Base-by-base conservation (phyloP, 2,113 vertebrate species). In the Neogobius melanostomus region DNA sequence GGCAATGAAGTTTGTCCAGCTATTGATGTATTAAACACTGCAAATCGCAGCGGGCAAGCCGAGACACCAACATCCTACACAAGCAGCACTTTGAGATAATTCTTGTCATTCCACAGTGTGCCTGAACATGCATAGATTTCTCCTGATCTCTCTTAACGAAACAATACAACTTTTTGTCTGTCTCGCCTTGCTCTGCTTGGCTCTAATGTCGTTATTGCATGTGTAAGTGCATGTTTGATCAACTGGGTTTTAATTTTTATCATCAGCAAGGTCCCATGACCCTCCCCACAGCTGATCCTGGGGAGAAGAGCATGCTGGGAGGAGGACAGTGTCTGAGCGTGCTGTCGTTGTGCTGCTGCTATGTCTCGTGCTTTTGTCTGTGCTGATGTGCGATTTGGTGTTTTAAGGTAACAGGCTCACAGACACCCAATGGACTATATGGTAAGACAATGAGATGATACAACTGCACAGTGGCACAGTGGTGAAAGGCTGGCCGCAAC, bases 41-140 rank as follows among this genome's bases (percentile, higher is more conserved):
- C 36, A 66, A 53, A 50, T 66, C 0, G 15, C 10, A 1, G 47
- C 9, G 66, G 77, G 76, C 91, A 87, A 85, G 91, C 81, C 4
- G 48, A 78, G 82, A 85, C 92, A 76, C 72, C 86, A 71, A 11
- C 80, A 53, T 78, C 81, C 82, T 73, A 69, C 75, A 74, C 64
- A 72, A 68, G 64, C 53, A 42, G 46, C 71, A 69, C 76, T 81
- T 80, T 80, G 65, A 72, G 62, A 71, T 71, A 77, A 91, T 93
- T 92, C 91, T 82, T 86, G 45, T 91, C 91, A 92, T 94, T 89
- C 93, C 91, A 81, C 75, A 76, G 71, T 89, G 56, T 89, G 90
- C 91, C 85, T 84, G 70, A 82, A 91, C 83, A 88, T 45, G 89
- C 85, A 70, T 14, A 64, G 66, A 47, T 66, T 49, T 66, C 63